phyloP scores from a whole-genome alignment of 2,888 invertebrate species.

The Athetis lepigone region DNA sequence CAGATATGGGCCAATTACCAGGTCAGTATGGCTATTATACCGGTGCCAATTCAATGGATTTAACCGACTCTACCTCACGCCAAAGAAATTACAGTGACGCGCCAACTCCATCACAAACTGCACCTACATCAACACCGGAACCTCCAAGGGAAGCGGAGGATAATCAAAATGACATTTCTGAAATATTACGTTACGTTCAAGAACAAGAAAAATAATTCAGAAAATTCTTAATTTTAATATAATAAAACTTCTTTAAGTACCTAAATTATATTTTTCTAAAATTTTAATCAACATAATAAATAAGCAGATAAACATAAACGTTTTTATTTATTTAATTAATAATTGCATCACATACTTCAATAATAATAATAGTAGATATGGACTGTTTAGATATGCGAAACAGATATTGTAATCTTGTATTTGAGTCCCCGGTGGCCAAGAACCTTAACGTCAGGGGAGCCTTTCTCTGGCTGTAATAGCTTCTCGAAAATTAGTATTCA shows the following conservation, averaged over 20 bases:
- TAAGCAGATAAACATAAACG: constrained; percentile 15
- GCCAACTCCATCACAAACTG: constrained; percentile 10
- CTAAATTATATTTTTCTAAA: too few relatives aligned
- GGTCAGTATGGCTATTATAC: constrained; percentile 46
- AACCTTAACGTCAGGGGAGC: too few relatives aligned
- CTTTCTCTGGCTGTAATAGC: too few relatives aligned
- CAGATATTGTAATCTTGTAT: too few relatives aligned
- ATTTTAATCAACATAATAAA: constrained; percentile 5
- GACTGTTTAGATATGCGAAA: too few relatives aligned
- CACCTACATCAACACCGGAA: constrained; percentile 12
- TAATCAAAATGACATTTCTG: constrained; percentile 45
- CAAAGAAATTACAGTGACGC: constrained; percentile 24
- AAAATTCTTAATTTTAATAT: constrained; percentile 2
- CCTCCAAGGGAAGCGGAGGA: constrained; percentile 43
- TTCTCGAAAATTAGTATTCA: too few relatives aligned
- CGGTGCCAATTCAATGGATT: constrained; percentile 44
- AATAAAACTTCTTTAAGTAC: too few relatives aligned
- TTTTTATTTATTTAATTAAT: constrained; percentile 9
- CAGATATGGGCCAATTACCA: constrained; percentile 50
- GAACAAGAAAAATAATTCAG: constrained; percentile 47
- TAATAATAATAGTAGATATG: too few relatives aligned
- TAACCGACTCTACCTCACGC: constrained; percentile 50
- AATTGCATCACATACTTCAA: too few relatives aligned
- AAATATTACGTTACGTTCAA: constrained; percentile 50
- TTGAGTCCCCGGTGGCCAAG: too few relatives aligned